Percentiles rank a stretch among this genome's conserved stretches.
Conservation (phyloP, 2,888 invertebrate genomes). For the Tachina grossa region DNA sequence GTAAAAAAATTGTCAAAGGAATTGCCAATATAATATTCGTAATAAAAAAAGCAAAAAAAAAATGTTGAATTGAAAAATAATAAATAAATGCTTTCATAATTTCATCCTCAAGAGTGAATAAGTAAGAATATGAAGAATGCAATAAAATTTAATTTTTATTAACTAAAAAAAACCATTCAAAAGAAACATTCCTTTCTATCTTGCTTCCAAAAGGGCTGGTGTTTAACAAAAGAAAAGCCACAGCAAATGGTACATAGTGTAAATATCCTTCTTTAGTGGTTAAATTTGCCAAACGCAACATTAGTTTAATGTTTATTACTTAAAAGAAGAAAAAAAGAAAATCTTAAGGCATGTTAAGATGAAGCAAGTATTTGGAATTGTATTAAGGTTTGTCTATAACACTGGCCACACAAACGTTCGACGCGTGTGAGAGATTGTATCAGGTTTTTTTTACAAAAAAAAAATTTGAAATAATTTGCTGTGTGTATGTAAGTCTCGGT, state of each 20-base stretch:
- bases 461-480: neutral
- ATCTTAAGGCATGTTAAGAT: neutral
- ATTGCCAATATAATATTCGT: slow-evolving; percentile 28
- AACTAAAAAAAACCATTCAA: slow-evolving; percentile 33
- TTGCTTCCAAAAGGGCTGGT: neutral
- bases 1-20: slow-evolving; percentile 64
- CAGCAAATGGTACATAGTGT: neutral
- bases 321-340: neutral
- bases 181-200: neutral
- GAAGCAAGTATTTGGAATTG: too few relatives aligned
- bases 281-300: slow-evolving; percentile 30
- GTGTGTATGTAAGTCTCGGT: neutral
- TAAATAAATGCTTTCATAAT: slow-evolving; percentile 60
- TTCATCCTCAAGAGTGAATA: slow-evolving; percentile 32
- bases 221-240: neutral
- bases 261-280: neutral
- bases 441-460: neutral
- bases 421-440: too few relatives aligned
- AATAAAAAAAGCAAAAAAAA: neutral
- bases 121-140: slow-evolving; percentile 51
- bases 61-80: slow-evolving; percentile 15
- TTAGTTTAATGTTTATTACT: slow-evolving; percentile 39
- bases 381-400: too few relatives aligned
- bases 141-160: slow-evolving; percentile 63
- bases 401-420: too few relatives aligned